A percentile compares a stretch with the other conserved stretches of the same genome.
phyloP scores from a whole-genome alignment of 2,113 vertebrate species.

The Vireo altiloquus region DNA sequence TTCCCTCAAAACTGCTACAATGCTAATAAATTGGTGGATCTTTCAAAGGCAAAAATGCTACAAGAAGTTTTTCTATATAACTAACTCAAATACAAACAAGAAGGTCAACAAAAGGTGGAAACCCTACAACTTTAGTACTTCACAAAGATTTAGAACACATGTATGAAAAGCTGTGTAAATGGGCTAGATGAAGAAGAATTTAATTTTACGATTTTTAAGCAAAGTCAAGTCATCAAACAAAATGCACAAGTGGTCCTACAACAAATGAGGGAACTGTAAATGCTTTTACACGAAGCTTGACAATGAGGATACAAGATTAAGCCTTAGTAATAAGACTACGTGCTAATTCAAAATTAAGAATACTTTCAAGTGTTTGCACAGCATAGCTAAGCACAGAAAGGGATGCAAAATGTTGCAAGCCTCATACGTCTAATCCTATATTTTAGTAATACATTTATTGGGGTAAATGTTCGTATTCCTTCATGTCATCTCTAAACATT shows the following conservation, averaged over 20 bases:
- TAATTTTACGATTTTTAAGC: not conserved
- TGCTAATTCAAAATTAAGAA: not conserved
- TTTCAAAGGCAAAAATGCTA: not conserved
- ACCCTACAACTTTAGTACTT: not conserved
- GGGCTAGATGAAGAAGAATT: not conserved
- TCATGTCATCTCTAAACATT: not conserved
- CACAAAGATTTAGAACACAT: not conserved
- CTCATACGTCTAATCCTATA: no score
- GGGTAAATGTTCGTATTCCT: fast-evolving
- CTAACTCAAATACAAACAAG: not conserved
- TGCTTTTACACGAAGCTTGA: not conserved
- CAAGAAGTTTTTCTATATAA: not conserved
- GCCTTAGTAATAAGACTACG: not conserved
- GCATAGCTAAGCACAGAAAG: not conserved
- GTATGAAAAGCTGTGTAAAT: not conserved
- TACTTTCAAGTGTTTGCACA: not conserved
- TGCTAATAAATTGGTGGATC: not conserved
- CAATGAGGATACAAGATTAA: not conserved
- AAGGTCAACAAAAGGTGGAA: not conserved
- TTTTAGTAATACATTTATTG: fast-evolving
- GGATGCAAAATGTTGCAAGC: not conserved
- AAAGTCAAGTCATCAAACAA: not conserved
- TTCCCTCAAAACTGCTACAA: not conserved
- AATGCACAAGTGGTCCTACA: not conserved
- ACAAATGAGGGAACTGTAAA: not conserved